Conservation (phyloP, 2,113 vertebrate genomes). For the Salvelinus sp. region DNA sequence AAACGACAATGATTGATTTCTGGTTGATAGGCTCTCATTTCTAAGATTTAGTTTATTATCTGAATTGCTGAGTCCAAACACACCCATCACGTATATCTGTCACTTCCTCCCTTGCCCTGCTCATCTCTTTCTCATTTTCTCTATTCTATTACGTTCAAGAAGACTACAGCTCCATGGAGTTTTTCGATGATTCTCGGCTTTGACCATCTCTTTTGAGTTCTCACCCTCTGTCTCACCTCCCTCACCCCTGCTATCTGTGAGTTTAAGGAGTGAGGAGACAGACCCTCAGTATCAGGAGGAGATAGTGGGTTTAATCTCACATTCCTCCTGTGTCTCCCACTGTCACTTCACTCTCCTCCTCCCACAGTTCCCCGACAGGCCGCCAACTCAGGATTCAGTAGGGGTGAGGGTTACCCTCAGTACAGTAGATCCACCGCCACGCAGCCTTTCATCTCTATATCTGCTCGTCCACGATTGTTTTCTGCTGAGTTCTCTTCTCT, state of each 20-base stretch:
- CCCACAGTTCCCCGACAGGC: slow-evolving; percentile 23
- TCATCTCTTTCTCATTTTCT: slow-evolving; percentile 21
- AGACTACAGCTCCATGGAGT: not conserved
- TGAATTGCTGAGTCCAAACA: slow-evolving; percentile 80
- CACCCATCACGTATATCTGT: slow-evolving; percentile 43
- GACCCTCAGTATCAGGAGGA: slow-evolving; percentile 59
- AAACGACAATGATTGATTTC: slow-evolving; percentile 97
- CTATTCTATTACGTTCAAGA: slow-evolving; percentile 17
- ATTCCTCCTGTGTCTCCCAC: slow-evolving; percentile 59
- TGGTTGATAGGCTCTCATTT: slow-evolving; percentile 87
- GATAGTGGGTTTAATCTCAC: slow-evolving; percentile 70
- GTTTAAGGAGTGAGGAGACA: slow-evolving; percentile 62
- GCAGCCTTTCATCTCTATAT: not conserved
- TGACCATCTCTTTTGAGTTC: not conserved
- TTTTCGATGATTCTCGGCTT: too few species aligned
- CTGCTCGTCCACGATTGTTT: not conserved
- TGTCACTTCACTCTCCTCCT: slow-evolving; percentile 60
- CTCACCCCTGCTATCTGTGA: slow-evolving; percentile 39
- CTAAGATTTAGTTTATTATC: slow-evolving; percentile 98
- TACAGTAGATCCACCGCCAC: slow-evolving; percentile 2
- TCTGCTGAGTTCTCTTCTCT: not conserved
- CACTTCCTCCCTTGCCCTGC: slow-evolving; percentile 45
- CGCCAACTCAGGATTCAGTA: slow-evolving; percentile 15
- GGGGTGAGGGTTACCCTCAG: slow-evolving; percentile 34
- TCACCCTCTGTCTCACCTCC: not conserved